These are phyloP conservation scores for Sebastes elongatus DNA, from an alignment of 2,797 vertebrate species.

Conservation along the genomic window DNA sequence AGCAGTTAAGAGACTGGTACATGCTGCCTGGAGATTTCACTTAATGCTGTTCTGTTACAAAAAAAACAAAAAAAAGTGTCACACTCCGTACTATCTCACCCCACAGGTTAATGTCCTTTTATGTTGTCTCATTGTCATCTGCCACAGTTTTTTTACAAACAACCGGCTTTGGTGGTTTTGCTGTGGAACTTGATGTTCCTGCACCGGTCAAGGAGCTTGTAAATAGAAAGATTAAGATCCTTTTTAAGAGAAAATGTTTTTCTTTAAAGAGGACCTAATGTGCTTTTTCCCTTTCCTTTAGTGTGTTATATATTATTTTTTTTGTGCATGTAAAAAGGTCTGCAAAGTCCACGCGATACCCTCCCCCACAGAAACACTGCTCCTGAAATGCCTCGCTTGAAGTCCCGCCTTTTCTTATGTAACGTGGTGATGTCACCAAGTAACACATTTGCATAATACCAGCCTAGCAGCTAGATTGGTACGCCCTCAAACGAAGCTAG, in stretches of 20 bases:
- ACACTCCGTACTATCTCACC: not conserved
- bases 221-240: not conserved
- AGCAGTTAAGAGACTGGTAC: conserved; percentile 60
- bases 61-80: not conserved
- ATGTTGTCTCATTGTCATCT: not conserved
- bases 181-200: not conserved
- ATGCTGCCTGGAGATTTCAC: conserved; percentile 63
- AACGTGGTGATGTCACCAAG: not conserved
- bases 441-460: not conserved
- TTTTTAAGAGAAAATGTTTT: not conserved
- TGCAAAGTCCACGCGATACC: not conserved
- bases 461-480: not conserved
- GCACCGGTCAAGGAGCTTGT: not conserved
- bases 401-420: not conserved
- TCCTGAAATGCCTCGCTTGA: not conserved
- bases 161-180: not conserved
- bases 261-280: not conserved
- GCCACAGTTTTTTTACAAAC: conserved; percentile 3
- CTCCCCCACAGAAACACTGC: not conserved
- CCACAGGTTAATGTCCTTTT: conserved; percentile 28
- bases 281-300: too few relatives aligned
- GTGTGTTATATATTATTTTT: too few relatives aligned
- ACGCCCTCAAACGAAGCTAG: not conserved
- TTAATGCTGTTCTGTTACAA: conserved; percentile 43
- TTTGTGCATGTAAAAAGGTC: too few relatives aligned